These are phyloP conservation scores for Therioaphis trifolii DNA, from an alignment of 2,888 invertebrate genomes.

Conservation along the genomic window DNA sequence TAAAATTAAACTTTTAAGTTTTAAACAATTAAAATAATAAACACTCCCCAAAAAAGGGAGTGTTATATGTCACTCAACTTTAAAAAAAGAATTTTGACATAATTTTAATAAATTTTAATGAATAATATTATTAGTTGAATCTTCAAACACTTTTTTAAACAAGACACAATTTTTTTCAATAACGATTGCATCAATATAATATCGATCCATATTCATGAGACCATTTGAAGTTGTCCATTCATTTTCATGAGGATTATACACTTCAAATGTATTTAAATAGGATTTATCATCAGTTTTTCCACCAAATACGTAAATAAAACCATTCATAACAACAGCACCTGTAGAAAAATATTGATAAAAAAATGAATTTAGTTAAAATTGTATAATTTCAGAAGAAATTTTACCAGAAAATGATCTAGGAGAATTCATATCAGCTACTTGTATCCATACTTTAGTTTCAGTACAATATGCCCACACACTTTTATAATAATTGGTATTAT, in stretches of 20 bases:
- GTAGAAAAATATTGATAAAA: not conserved
- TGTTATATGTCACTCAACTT: too few relatives aligned
- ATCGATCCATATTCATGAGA: not conserved
- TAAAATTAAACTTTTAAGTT: too few relatives aligned
- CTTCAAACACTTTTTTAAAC: constrained; percentile 51
- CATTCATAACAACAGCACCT: constrained; percentile 52
- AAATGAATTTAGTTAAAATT: not conserved
- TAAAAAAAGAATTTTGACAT: too few relatives aligned
- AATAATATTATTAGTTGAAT: constrained; percentile 19
- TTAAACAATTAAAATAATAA: too few relatives aligned
- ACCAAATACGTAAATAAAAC: constrained; percentile 45
- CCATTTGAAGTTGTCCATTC: constrained; percentile 40
- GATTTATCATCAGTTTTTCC: constrained; percentile 12
- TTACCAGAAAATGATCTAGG: constrained; percentile 39
- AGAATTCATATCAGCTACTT: constrained; percentile 21
- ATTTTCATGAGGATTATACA: constrained; percentile 35
- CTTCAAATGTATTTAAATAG: constrained; percentile 41
- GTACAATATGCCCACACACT: constrained; percentile 50
- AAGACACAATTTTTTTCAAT: constrained; percentile 29
- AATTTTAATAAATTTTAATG: constrained; percentile 24
- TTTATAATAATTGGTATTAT: constrained; percentile 19
- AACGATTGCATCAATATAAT: constrained; percentile 48
- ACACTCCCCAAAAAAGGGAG: too few relatives aligned
- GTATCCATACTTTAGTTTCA: constrained; percentile 23
- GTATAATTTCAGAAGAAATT: not conserved